Evolutionary conservation across 2,113 vertebrate genomes (phyloP), one percentile per base, ranked within the genome.

Genomic region (Thymallus thymallus): DNA sequence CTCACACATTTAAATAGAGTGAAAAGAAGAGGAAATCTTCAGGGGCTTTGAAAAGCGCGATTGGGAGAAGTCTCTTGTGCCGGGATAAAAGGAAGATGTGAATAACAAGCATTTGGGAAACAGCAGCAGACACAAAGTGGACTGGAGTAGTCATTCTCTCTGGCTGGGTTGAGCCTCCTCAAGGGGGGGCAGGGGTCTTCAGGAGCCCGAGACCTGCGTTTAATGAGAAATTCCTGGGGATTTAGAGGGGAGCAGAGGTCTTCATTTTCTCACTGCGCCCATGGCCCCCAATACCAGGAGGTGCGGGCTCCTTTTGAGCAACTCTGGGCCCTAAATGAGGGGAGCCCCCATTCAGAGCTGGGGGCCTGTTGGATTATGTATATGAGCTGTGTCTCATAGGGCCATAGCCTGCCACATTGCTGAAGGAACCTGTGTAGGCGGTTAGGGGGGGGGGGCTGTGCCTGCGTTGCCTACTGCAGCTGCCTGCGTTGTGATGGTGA

Each of bases 161-260:
- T 61, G 76, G 77, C 84, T 85, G 73, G 84, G 76, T 78, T 80
- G 79, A 85, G 84, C 83, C 83, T 79, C 83, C 84, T 85, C 82
- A 60, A 23, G 48, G 84, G 84, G 76, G 80, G 77, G 75, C 76
- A 79, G 81, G 68, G 86, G 89, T 74, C 88, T 86, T 86, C 81
- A 71, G 86, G 84, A 88, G 85, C 83, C 80, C 74, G n/a, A 85
- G 90, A 90, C 87, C 91, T 88, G 77, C 9, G 84, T 87, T 92
- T 93, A 94, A 94, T 94, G 90, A 93, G 91, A 93, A 91, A 94
- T 93, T 94, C 92, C 91, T 91, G 86, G 90, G 91, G 91, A 90
- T 91, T 94, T 93, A 91, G 87, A 91, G 89, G 90, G 90, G 89
- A 55, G 88, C 91, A 93, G 91, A 93, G 92, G 93, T 93, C 93